Conservation (phyloP, 2,888 invertebrate genomes). For the Tupiocoris notatus region DNA sequence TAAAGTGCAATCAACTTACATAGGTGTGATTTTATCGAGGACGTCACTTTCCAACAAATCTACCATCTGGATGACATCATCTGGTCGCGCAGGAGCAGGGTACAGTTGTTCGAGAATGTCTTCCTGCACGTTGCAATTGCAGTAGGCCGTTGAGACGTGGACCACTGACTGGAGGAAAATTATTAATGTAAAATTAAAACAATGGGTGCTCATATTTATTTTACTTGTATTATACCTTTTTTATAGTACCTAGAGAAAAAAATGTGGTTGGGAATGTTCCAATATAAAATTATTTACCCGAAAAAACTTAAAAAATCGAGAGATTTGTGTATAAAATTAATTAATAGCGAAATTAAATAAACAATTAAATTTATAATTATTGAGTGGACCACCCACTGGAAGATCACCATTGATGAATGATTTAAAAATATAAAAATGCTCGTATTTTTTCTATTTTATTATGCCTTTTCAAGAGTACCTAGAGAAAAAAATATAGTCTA, state of each 20-base stretch:
- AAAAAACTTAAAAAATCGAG: no score
- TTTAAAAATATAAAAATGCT: not conserved
- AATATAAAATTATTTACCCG: no score
- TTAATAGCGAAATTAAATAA: no score
- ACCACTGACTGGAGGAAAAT: slow-evolving; percentile 58
- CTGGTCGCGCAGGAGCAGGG: slow-evolving; percentile 53
- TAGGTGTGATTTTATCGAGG: slow-evolving; percentile 54
- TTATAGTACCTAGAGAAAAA: no score
- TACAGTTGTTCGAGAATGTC: slow-evolving; percentile 59
- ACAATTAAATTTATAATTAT: no score
- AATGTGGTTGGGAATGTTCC: no score
- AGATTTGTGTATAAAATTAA: no score
- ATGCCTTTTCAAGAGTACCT: no score
- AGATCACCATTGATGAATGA: not conserved
- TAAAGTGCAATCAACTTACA: slow-evolving; percentile 52
- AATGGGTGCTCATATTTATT: not conserved
- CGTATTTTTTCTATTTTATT: no score
- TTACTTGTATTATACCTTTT: no score
- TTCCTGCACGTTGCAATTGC: slow-evolving; percentile 63
- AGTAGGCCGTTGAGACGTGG: slow-evolving; percentile 72
- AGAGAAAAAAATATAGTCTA: no score
- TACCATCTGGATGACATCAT: slow-evolving; percentile 53
- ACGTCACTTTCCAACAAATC: slow-evolving; percentile 55
- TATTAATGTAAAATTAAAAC: no score
- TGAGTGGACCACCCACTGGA: not conserved